Conservation (phyloP, 2,797 vertebrate genomes). For the Lithobates sylvaticus region DNA sequence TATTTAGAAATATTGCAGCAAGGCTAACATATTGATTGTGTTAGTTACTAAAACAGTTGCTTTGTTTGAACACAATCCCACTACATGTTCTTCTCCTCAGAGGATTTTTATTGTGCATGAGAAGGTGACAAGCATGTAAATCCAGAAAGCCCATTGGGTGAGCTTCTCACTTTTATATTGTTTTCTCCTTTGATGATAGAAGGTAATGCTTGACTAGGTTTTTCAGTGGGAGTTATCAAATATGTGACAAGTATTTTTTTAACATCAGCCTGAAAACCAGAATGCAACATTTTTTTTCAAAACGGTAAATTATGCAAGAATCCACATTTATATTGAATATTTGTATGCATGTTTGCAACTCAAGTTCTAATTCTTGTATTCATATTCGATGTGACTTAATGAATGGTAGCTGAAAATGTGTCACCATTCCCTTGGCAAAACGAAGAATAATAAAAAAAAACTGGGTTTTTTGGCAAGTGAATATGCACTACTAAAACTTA, state of each 20-base stretch:
- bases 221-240: background rate
- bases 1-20: background rate
- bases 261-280: background rate
- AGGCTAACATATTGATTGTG: background rate
- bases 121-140: constrained; percentile 23
- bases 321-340: background rate
- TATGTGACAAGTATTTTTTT: constrained; percentile 22
- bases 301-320: background rate
- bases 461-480: no score
- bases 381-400: no score
- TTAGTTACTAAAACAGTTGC: background rate
- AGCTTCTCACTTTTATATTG: constrained; percentile 12
- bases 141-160: constrained; percentile 24
- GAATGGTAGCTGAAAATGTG: no score
- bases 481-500: no score
- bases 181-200: constrained; percentile 13
- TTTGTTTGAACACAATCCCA: background rate
- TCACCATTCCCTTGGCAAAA: no score
- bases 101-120: constrained; percentile 1
- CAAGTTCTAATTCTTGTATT: no score
- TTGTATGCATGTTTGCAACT: background rate
- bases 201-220: constrained; percentile 28
- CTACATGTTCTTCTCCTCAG: background rate
- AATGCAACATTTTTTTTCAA: background rate
- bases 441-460: no score